Evolutionary conservation across 2,888 invertebrate genomes (phyloP), one percentile per base, ranked within the genome.

Genomic region (Patella depressa): DNA sequence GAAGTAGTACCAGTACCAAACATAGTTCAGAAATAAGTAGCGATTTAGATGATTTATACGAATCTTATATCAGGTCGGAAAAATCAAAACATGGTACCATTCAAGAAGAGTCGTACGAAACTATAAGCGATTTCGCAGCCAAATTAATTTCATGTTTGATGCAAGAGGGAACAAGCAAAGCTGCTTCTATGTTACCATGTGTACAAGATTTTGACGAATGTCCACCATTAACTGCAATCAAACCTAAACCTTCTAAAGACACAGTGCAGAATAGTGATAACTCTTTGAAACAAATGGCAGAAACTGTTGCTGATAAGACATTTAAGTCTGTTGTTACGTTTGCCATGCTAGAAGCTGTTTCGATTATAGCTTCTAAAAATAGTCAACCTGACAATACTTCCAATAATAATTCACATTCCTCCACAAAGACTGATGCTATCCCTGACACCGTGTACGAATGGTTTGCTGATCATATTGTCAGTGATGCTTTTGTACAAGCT

Each of bases 1-100:
- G 59, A 95, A 96, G 92, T 91, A 87, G 88, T 75, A 85, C 87
- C 72, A 87, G 86, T 70, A 87, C 88, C 0, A 85, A 88, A 45
- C 85, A 88, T 76, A 89, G 89, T 78, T 89, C 89, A 0, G 89
- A 89, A 75, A 85, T 89, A 77, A 89, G 89, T 74, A 89, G 89
- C 9, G 90, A 90, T 76, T 87, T 90, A 71, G 90, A 90, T 78
- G 90, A 89, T 78, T 87, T 85, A 78, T 88, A 87, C 72, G 88
- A 89, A 59, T 83, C 84, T 45, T 88, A 87, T 76, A 85, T 87
- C 74, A 81, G 82, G 57, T 83, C 83, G 73, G 88, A 89, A 72
- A 84, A 85, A 74, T 79, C 81, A 12, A 85, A 85, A 57, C 88
- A 88, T 57, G 86, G 87, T 2, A 87, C 88, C 7, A 89, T 88